These are phyloP conservation scores for Lethrus apterus DNA, from an alignment of 1,140 invertebrate genomes.

Conservation along the genomic window DNA sequence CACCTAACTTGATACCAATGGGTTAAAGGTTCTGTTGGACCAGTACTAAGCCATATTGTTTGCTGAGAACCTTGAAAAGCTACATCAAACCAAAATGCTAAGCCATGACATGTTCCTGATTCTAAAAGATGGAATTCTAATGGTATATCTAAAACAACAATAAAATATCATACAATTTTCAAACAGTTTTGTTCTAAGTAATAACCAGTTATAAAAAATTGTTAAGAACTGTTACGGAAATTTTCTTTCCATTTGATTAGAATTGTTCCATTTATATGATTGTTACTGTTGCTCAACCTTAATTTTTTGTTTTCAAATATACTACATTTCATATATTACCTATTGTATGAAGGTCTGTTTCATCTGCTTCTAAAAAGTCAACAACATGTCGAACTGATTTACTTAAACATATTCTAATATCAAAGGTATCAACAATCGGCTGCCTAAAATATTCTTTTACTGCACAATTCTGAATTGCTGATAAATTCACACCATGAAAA, in stretches of 20 bases:
- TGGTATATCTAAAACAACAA: constrained; percentile 90
- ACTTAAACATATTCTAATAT: constrained; percentile 94
- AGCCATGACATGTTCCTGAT: constrained; percentile 90
- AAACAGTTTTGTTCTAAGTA: not conserved
- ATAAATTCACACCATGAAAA: constrained; percentile 97
- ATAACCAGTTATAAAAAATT: too few relatives aligned
- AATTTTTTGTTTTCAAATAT: too few relatives aligned
- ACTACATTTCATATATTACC: constrained; percentile 51
- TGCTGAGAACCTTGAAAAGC: constrained; percentile 88
- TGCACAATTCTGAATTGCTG: constrained; percentile 80
- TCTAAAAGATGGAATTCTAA: constrained; percentile 89
- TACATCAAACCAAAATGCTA: constrained; percentile 99
- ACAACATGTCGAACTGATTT: constrained; percentile 92
- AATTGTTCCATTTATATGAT: too few relatives aligned
- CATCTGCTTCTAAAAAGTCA: constrained; percentile 88
- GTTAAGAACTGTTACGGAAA: too few relatives aligned
- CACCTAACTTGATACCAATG: constrained; percentile 99
- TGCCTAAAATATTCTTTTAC: constrained; percentile 98
- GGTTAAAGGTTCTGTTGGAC: constrained; percentile 96
- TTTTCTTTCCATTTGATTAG: too few relatives aligned
- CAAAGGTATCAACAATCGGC: constrained; percentile 98
- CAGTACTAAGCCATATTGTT: constrained; percentile 95
- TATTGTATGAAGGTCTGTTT: constrained; percentile 92
- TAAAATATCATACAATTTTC: constrained; percentile 4
- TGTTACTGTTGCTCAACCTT: too few relatives aligned